Evolutionary conservation across 1,140 invertebrate species (phyloP).

Genomic region (Heliconius eleuchia): DNA sequence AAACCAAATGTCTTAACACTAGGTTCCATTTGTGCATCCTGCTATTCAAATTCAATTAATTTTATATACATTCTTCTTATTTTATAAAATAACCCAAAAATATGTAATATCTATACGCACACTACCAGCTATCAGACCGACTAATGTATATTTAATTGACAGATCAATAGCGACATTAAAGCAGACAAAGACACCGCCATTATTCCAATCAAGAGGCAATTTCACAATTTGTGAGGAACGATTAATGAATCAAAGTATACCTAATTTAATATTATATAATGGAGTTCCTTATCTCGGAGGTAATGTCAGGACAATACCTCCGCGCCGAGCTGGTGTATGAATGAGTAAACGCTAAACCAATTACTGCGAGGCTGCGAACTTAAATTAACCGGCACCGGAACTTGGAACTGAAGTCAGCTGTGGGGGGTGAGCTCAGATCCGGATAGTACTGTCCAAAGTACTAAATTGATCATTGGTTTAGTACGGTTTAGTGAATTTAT

Average conservation of each 20-base stretch:
- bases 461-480: neutral
- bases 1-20: no score
- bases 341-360: slow-evolving; percentile 47
- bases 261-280: slow-evolving; percentile 47
- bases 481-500: neutral
- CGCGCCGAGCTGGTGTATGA: slow-evolving; percentile 34
- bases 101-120: neutral
- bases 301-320: slow-evolving; percentile 37
- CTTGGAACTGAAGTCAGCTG: neutral
- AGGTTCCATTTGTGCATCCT: no score
- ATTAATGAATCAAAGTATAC: slow-evolving; percentile 42
- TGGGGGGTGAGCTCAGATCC: neutral
- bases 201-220: slow-evolving; percentile 36
- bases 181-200: slow-evolving; percentile 28
- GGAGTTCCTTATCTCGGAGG: slow-evolving; percentile 34
- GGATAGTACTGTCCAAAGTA: neutral
- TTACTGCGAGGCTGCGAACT: slow-evolving; percentile 46
- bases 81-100: neutral
- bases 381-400: slow-evolving; percentile 45
- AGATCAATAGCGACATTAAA: slow-evolving; percentile 34
- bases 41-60: neutral
- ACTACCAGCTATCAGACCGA: neutral
- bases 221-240: slow-evolving; percentile 32
- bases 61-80: neutral
- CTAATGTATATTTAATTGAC: slow-evolving; percentile 39